Evolutionary conservation across 1,140 invertebrate genomes (phyloP).

Genomic region (Drosophila auraria): DNA sequence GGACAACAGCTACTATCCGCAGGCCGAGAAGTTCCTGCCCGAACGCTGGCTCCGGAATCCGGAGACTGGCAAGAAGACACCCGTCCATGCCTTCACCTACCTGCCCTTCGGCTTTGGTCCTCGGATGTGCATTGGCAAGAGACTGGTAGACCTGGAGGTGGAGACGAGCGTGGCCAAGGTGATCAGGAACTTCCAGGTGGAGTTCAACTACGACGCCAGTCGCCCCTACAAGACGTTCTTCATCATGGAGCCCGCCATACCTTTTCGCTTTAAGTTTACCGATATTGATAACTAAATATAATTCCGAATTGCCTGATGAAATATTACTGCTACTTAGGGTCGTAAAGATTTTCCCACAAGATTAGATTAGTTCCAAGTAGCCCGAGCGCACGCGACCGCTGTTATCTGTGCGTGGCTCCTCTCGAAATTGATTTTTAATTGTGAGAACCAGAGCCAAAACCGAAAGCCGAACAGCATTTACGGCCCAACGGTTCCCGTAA

Average conservation of each 20-base stretch:
- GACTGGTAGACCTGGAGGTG: conserved; percentile 90
- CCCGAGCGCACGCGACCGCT: not conserved
- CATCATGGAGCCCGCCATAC: conserved; percentile 51
- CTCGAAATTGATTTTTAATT: conserved; percentile 36
- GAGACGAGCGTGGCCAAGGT: conserved; percentile 88
- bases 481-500: conserved; percentile 6
- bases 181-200: conserved; percentile 86
- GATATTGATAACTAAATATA: conserved; percentile 38
- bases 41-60: conserved; percentile 90
- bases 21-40: conserved; percentile 89
- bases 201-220: conserved; percentile 84
- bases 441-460: conserved; percentile 10
- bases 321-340: not conserved
- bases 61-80: conserved; percentile 35
- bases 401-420: not conserved
- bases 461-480: conserved; percentile 47
- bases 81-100: conserved; percentile 48
- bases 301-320: not conserved
- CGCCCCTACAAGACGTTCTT: conserved; percentile 50
- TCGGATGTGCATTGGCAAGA: conserved; percentile 86
- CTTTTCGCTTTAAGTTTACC: conserved; percentile 64
- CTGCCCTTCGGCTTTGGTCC: conserved; percentile 88
- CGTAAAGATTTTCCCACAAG: not conserved
- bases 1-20: conserved; percentile 86
- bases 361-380: conserved; percentile 12